Evolutionary conservation across 2,888 invertebrate genomes (phyloP), one percentile per base, ranked within the genome.

Genomic region (Plagodis dolabraria): DNA sequence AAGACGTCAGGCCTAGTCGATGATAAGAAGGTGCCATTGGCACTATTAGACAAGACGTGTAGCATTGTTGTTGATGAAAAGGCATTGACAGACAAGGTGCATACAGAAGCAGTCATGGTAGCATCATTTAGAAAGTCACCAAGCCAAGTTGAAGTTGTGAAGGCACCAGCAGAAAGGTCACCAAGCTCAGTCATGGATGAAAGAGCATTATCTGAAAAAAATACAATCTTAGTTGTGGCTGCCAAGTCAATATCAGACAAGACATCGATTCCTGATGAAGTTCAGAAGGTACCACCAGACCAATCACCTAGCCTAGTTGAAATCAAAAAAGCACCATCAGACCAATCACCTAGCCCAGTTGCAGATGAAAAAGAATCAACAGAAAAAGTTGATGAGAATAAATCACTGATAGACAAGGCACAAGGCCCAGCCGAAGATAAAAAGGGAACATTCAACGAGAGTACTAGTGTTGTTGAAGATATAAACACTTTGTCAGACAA

Each of bases 181-280:
- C 44, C 53, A 7, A 63, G 51, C 33, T 49, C 51, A 55, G 0
- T 6, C 10, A 42, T 55, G 7, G 59, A 59, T 0, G 63, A 61
- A 0, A 38, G 6, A 22, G 5, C 5, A 22, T 22, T 4, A 22
- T 1, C 22, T 2, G 22, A 22, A 22, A 22, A 22, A 22, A 38
- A n/a, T n/a, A n/a, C n/a, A n/a, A 38, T 1, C 38, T 9, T 38
- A 4, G 38, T 7, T 8, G 9, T 8, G 5, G 38, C 1, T 38
- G 38, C 7, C 7, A 38, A 4, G 5, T 9, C 38, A 8, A 38
- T 5, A 8, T 38, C 38, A 38, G 38, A 38, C 38, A 38, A 38
- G 38, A 9, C 38, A 38, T 0, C 2, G 5, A 38, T 1, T 33
- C 54, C 46, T 5, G 47, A 55, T 0, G 55, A 65, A n/a, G 22